Evolutionary conservation across 2,113 vertebrate genomes (phyloP).

Genomic region (Pogonocichla stellata): DNA sequence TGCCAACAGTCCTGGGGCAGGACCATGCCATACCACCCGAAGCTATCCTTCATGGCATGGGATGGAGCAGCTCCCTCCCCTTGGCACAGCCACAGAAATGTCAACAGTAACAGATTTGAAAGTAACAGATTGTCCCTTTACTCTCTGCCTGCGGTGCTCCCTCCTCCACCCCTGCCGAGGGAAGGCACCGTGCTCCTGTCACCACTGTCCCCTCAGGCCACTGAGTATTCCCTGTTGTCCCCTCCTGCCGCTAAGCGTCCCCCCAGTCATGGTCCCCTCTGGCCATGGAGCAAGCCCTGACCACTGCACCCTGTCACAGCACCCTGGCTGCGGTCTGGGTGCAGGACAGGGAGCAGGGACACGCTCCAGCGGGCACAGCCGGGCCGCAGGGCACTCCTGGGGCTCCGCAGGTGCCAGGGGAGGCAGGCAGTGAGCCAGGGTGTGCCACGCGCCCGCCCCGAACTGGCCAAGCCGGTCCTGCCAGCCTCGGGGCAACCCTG

Average conservation of each 20-base stretch:
- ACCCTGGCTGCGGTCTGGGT: accelerated
- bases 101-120: too few relatives aligned
- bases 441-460: neutral
- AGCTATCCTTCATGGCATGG: neutral
- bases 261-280: neutral
- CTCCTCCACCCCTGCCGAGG: neutral
- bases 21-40: accelerated
- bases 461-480: neutral
- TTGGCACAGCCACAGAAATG: neutral
- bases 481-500: neutral
- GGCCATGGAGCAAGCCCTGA: neutral
- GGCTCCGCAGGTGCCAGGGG: neutral
- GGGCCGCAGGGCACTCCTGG: neutral
- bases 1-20: neutral
- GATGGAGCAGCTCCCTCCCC: neutral
- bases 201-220: neutral
- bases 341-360: neutral
- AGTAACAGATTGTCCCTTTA: neutral
- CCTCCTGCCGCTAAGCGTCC: neutral
- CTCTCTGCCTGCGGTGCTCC: neutral
- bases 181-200: neutral
- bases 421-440: neutral
- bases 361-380: neutral
- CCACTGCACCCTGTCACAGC: too few relatives aligned
- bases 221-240: neutral